Evolutionary conservation across 2,113 vertebrate genomes (phyloP).

Genomic region (Mionectes macconnelli): DNA sequence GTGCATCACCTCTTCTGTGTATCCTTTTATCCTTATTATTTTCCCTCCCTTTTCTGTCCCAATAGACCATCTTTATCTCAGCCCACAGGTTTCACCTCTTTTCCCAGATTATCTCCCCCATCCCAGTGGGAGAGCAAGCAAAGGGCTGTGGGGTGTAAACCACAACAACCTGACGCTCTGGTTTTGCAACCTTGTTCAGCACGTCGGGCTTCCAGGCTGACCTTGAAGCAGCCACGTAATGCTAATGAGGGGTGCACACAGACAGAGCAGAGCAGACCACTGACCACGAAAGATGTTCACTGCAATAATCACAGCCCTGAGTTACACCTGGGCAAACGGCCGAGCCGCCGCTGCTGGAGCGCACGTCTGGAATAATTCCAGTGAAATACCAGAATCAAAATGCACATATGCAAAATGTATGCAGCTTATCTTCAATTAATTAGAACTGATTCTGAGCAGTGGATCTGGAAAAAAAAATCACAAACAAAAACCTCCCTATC

Average conservation of each 20-base stretch:
- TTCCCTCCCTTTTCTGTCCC: not conserved
- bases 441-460: constrained; percentile 62
- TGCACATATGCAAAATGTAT: constrained; percentile 62
- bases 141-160: not conserved
- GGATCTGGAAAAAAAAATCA: constrained; percentile 36
- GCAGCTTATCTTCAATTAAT: constrained; percentile 53
- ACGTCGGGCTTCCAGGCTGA: not conserved
- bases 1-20: not conserved
- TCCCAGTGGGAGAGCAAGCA: not conserved
- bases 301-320: not conserved
- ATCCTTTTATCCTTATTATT: not conserved
- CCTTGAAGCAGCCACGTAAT: not conserved
- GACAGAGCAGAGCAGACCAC: not conserved
- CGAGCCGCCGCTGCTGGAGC: not conserved
- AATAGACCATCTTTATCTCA: not conserved
- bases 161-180: not conserved
- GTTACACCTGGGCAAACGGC: not conserved
- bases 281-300: not conserved
- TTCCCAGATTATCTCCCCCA: not conserved
- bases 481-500: constrained; percentile 52
- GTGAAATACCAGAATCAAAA: constrained; percentile 52
- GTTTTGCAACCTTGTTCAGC: not conserved
- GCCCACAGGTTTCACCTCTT: not conserved
- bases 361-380: constrained; percentile 42
- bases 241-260: not conserved